phyloP scores from a whole-genome alignment of 2,113 vertebrate species.

The Isichthys henryi region DNA sequence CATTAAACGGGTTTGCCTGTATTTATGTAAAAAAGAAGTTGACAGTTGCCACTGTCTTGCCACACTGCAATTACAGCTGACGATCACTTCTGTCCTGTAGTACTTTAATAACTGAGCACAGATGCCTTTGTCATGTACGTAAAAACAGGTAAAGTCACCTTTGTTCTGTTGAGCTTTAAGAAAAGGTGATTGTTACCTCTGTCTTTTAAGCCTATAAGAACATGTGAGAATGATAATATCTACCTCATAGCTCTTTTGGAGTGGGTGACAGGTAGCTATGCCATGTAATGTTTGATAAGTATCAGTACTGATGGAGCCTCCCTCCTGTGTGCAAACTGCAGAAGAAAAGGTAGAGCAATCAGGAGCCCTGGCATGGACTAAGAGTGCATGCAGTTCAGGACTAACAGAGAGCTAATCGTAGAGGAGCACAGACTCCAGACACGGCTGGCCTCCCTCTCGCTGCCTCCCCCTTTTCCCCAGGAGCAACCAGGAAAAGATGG shows the following conservation, averaged over 20 bases:
- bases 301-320: slow-evolving; percentile 12
- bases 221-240: not conserved
- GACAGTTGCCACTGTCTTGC: not conserved
- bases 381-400: slow-evolving; percentile 4
- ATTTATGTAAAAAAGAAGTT: not conserved
- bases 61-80: not conserved
- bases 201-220: not conserved
- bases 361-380: slow-evolving; percentile 28
- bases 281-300: not conserved
- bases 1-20: not conserved
- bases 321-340: slow-evolving; percentile 30
- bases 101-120: not conserved
- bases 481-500: slow-evolving; percentile 63
- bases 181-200: not conserved
- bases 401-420: slow-evolving; percentile 56
- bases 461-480: slow-evolving; percentile 37
- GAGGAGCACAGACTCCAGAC: slow-evolving; percentile 69
- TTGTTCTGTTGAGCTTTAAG: not conserved
- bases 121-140: not conserved
- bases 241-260: not conserved
- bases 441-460: slow-evolving; percentile 53
- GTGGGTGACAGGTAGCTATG: not conserved
- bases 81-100: not conserved
- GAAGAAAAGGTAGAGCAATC: slow-evolving; percentile 3
- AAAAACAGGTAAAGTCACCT: not conserved